These are phyloP conservation scores for Centropus unirufus DNA, from an alignment of 2,113 vertebrate genomes.

Conservation along the genomic window DNA sequence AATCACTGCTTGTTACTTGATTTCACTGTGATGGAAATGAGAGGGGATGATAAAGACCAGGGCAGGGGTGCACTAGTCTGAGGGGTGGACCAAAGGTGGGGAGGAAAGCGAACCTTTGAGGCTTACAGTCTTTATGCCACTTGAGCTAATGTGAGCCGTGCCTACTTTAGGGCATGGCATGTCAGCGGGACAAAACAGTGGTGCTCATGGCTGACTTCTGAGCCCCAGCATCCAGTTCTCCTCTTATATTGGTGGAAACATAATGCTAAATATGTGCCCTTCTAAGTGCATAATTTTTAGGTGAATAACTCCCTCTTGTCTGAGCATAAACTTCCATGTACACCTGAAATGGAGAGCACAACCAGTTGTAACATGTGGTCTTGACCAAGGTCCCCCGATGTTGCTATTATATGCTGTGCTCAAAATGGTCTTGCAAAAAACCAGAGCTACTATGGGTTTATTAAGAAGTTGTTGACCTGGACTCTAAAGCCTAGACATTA, in stretches of 20 bases:
- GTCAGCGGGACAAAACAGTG: neutral
- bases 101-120: neutral
- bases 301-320: neutral
- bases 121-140: neutral
- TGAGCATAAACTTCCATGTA: neutral
- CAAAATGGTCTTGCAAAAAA: neutral
- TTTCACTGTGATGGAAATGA: neutral
- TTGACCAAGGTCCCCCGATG: neutral
- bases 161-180: neutral
- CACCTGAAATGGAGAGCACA: neutral
- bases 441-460: neutral
- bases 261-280: neutral
- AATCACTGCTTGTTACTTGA: accelerated
- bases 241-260: neutral
- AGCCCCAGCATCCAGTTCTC: neutral
- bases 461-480: neutral
- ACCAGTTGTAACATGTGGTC: neutral
- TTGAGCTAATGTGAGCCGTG: neutral
- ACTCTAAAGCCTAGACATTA: neutral
- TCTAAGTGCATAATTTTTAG: neutral
- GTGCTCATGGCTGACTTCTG: neutral
- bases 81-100: neutral
- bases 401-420: neutral
- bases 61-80: accelerated
- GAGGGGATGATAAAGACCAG: neutral